Conservation (phyloP, 2,888 invertebrate genomes). For the Ptilodon capucinus region DNA sequence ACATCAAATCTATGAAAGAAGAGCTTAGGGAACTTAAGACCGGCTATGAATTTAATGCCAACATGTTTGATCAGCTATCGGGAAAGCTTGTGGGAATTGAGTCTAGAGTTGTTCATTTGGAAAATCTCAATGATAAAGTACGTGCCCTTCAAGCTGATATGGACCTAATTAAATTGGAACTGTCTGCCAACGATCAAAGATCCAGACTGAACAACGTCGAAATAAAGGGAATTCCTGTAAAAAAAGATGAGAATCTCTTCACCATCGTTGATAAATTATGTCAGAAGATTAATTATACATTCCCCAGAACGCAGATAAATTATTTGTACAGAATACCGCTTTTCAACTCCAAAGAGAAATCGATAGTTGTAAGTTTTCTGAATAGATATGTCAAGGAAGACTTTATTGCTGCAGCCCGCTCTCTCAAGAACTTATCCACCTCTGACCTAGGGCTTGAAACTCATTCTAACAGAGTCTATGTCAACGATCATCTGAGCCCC, state of each 20-base stretch:
- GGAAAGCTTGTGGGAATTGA: constrained; percentile 3
- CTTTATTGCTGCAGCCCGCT: constrained; percentile 10
- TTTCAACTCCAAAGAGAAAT: constrained; percentile 7
- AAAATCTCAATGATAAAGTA: constrained; percentile 6
- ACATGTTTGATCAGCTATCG: constrained; percentile 4
- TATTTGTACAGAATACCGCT: constrained; percentile 10
- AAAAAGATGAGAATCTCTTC: constrained; percentile 23
- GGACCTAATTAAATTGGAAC: constrained; percentile 1
- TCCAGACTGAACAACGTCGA: constrained; percentile 16
- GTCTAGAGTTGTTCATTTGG: constrained; percentile 1
- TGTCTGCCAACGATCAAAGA: constrained; percentile 10
- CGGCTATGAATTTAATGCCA: constrained; percentile 3
- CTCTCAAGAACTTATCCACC: neutral
- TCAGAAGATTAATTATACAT: neutral
- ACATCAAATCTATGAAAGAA: constrained; percentile 13
- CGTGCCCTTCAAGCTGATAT: constrained; percentile 9
- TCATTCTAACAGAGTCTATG: neutral
- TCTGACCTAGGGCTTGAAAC: neutral
- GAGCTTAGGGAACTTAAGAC: constrained; percentile 11
- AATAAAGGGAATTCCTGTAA: constrained; percentile 22
- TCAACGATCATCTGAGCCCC: neutral
- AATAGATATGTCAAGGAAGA: constrained; percentile 17
- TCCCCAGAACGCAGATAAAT: constrained; percentile 8
- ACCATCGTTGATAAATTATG: constrained; percentile 4
- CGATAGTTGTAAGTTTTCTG: constrained; percentile 4